phyloP scores from a whole-genome alignment of 2,888 invertebrate species.

The Eledona agricola region DNA sequence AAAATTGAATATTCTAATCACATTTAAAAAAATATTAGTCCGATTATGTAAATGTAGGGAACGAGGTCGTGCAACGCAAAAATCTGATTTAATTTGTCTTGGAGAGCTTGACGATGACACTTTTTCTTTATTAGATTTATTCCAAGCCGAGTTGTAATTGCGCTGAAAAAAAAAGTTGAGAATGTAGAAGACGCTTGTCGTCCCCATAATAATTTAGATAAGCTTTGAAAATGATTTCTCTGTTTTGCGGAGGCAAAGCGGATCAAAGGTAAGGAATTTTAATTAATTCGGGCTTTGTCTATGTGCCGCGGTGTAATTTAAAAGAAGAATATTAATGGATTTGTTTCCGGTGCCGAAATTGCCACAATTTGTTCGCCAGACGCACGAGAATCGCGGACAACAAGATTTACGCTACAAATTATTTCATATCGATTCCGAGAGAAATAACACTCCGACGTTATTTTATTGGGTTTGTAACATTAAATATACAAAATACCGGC shows the following conservation, averaged over 20 bases:
- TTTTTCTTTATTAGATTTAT: conserved; percentile 15
- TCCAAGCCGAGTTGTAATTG: not conserved
- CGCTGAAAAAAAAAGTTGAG: conserved; percentile 8
- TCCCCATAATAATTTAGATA: conserved; percentile 12
- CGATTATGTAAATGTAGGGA: not conserved
- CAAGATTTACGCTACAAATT: too few species aligned
- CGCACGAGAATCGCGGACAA: too few species aligned
- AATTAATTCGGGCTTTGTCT: conserved; percentile 2
- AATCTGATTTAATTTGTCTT: conserved; percentile 1
- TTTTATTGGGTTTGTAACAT: too few species aligned
- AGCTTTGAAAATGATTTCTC: conserved; percentile 3
- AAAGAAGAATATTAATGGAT: not conserved
- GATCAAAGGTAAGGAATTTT: conserved; percentile 11
- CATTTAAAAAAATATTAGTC: too few species aligned
- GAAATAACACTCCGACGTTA: too few species aligned
- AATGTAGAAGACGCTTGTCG: conserved; percentile 2
- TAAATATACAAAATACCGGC: too few species aligned
- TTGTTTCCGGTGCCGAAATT: too few species aligned
- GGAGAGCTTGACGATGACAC: too few species aligned
- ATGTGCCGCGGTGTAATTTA: too few species aligned
- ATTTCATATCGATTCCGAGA: too few species aligned
- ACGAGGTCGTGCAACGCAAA: not conserved
- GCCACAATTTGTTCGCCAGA: too few species aligned
- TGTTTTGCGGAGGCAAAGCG: conserved; percentile 8
- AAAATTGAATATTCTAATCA: too few species aligned